Evolutionary conservation across 2,797 vertebrate species (phyloP).

Genomic region (Acrocephalus scirpaceus): DNA sequence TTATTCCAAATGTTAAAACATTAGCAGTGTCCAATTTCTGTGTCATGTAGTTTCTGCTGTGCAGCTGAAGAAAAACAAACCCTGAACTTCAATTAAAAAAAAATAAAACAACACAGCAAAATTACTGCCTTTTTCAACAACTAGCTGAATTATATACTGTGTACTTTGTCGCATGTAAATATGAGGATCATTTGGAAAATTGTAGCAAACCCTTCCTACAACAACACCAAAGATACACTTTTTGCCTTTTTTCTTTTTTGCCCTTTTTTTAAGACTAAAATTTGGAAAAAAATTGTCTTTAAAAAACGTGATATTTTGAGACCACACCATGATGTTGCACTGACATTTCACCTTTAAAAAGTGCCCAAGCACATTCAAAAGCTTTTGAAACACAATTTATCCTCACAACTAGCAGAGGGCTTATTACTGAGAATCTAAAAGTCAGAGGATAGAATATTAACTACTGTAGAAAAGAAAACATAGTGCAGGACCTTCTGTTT

Average conservation of each 20-base stretch:
- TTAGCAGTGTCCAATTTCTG: constrained; percentile 62
- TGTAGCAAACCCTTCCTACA: neutral
- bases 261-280: neutral
- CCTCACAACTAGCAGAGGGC: constrained; percentile 49
- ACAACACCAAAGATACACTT: neutral
- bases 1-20: constrained; percentile 64
- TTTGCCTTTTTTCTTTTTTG: neutral
- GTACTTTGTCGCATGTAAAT: constrained; percentile 23
- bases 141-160: constrained; percentile 32
- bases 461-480: constrained; percentile 75
- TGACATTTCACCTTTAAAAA: constrained; percentile 64
- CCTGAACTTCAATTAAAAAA: constrained; percentile 62
- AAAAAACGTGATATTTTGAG: neutral
- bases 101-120: constrained; percentile 15
- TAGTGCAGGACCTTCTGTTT: constrained; percentile 78
- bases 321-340: neutral
- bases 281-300: neutral
- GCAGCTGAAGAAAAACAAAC: constrained; percentile 56
- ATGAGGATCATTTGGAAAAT: neutral
- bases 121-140: constrained; percentile 31
- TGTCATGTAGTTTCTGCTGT: constrained; percentile 59
- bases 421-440: constrained; percentile 68
- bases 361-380: constrained; percentile 36
- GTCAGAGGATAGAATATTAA: constrained; percentile 66
- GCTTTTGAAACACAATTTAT: constrained; percentile 65